These are phyloP conservation scores for Pitta sordida DNA, from an alignment of 2,113 vertebrate species.

Conservation along the genomic window DNA sequence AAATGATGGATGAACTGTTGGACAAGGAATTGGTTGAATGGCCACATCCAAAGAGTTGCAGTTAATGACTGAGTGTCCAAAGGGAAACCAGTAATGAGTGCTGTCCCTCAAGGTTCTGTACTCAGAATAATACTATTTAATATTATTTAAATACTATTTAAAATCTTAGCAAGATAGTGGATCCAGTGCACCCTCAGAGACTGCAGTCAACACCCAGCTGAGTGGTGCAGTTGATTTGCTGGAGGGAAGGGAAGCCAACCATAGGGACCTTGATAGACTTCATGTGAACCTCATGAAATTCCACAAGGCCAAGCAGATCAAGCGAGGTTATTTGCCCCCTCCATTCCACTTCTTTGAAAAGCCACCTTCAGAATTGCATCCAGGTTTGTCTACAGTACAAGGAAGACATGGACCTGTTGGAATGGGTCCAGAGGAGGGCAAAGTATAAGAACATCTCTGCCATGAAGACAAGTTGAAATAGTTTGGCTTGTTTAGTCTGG, in stretches of 20 bases:
- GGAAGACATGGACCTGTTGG: background rate
- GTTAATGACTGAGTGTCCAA: background rate
- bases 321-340: background rate
- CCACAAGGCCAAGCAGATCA: background rate
- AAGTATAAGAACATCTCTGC: too few species aligned
- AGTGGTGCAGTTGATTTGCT: background rate
- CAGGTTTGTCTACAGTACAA: background rate
- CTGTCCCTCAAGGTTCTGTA: background rate
- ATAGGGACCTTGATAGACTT: background rate
- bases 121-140: background rate
- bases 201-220: accelerated
- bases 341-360: background rate
- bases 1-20: background rate
- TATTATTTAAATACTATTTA: too few species aligned
- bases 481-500: background rate
- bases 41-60: background rate
- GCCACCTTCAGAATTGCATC: accelerated
- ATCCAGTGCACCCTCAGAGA: background rate
- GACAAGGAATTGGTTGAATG: background rate
- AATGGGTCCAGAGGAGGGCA: accelerated
- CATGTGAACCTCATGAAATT: background rate
- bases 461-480: accelerated
- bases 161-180: background rate
- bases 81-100: background rate
- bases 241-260: background rate